Base-by-base conservation (phyloP, 2,888 invertebrate genomes). In the Steinernema carpocapsae region DNA sequence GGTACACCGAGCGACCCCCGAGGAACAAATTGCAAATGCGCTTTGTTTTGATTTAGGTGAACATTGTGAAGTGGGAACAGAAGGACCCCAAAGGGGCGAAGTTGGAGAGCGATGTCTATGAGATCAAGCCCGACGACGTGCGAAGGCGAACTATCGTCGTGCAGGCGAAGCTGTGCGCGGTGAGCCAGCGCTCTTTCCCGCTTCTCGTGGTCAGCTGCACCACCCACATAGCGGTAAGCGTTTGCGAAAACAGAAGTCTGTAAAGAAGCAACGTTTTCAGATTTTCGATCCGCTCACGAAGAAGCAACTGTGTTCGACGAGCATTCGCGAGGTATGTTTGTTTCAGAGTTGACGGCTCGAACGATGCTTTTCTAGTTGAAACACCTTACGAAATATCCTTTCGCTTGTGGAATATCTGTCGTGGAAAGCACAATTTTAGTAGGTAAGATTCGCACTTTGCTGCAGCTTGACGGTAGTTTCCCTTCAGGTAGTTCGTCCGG, bases 341-440 rank as follows among this genome's bases (percentile, higher is more conserved):
- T 6, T 26, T 7, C 17, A 4, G 6, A 19, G 4, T 24, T 56
- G 22, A 48, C 48, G 2, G 10, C 10, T 12, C 19, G 24, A 52
- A 29, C 29, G 12, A 1, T 17, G 17, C 22, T 32, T 48, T 29
- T 64, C 14, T n/a, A 64, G 64, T 10, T 26, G 1, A 64, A 32
- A 37, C 64, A 64, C 12, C 7, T 29, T 7, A 12, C 64, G 17
- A 64, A 64, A 64, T 29, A 26, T 3, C 64, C 24, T 29, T 77
- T 77, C 70, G 64, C 79, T 0, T 71, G 79, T 37, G 85, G 85
- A 1, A 78, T 86, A 64, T 76, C 79, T 0, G 83, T 84, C 71
- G 79, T 83, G 19, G 85, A 85, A 24, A 86, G 82, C 72, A 76
- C 79, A 6, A 78, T 85, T 64, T 73, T 83, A 6, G 77, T 82